Conservation (phyloP, 2,888 invertebrate genomes). For the Sesia bembeciformis region DNA sequence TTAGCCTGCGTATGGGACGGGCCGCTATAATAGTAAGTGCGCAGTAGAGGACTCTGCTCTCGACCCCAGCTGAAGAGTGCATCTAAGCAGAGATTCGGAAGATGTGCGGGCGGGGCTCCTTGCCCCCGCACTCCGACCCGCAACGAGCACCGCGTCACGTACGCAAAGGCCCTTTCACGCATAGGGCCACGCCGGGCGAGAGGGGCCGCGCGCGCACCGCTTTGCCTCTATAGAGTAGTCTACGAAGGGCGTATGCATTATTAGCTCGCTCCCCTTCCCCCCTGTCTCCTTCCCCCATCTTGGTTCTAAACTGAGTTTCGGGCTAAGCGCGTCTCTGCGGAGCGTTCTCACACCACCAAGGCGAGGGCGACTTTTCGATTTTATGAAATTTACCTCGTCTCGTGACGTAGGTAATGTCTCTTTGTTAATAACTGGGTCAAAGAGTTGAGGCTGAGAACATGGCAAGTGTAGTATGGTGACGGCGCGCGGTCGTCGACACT, state of each 20-base stretch:
- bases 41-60: conserved; percentile 31
- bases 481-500: conserved; percentile 70
- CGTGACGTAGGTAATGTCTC: conserved; percentile 26
- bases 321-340: neutral
- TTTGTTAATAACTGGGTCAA: conserved; percentile 46
- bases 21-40: conserved; percentile 15
- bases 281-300: conserved; percentile 26
- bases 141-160: conserved; percentile 51
- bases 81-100: conserved; percentile 35
- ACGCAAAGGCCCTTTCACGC: conserved; percentile 53
- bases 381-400: neutral
- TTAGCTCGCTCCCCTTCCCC: conserved; percentile 40
- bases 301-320: conserved; percentile 1
- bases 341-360: neutral
- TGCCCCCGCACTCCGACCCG: conserved; percentile 28
- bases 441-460: conserved; percentile 26
- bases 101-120: conserved; percentile 43
- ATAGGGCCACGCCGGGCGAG: conserved; percentile 31
- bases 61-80: conserved; percentile 43
- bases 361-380: neutral
- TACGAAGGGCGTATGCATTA: conserved; percentile 61
- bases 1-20: conserved; percentile 22
- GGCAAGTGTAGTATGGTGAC: conserved; percentile 36
- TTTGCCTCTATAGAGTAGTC: conserved; percentile 46
- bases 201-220: conserved; percentile 49